phyloP scores from a whole-genome alignment of 1,140 invertebrate species.

The Cyphomyrmex costatus region DNA sequence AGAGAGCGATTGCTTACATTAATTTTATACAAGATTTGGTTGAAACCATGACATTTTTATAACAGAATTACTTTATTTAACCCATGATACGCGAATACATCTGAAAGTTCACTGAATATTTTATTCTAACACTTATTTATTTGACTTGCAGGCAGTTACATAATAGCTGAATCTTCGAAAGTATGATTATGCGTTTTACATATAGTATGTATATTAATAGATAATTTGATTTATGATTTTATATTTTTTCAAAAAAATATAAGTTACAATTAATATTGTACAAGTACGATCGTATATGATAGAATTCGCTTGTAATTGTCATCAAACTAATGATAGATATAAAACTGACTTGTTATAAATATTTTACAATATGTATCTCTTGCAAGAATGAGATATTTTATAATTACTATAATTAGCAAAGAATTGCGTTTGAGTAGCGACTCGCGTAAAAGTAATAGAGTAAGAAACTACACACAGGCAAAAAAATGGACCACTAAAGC shows the following conservation, averaged over 20 bases:
- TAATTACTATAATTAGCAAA: slow-evolving; percentile 15
- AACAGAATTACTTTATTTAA: slow-evolving; percentile 44
- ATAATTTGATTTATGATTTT: slow-evolving; percentile 8
- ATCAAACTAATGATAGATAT: slow-evolving; percentile 28
- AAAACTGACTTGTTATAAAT: slow-evolving; percentile 37
- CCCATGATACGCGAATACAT: slow-evolving; percentile 26
- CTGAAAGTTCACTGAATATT: slow-evolving; percentile 36
- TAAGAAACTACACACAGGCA: too few species aligned
- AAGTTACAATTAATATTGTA: slow-evolving; percentile 39
- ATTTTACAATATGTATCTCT: slow-evolving; percentile 9
- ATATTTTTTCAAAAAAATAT: slow-evolving; percentile 28
- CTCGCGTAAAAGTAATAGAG: not conserved
- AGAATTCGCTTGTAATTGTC: not conserved
- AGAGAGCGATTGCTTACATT: not conserved
- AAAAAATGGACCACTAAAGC: too few species aligned
- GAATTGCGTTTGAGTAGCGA: not conserved
- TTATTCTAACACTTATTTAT: slow-evolving; percentile 50
- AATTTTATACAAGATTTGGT: not conserved
- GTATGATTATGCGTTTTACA: slow-evolving; percentile 34
- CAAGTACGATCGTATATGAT: slow-evolving; percentile 13
- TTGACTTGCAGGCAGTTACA: slow-evolving; percentile 36
- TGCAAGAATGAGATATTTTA: not conserved
- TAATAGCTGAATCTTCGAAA: slow-evolving; percentile 48
- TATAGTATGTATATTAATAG: slow-evolving; percentile 29
- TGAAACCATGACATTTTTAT: slow-evolving; percentile 19